phyloP scores from a whole-genome alignment of 2,113 vertebrate genomes.

The Oriolus oriolus region DNA sequence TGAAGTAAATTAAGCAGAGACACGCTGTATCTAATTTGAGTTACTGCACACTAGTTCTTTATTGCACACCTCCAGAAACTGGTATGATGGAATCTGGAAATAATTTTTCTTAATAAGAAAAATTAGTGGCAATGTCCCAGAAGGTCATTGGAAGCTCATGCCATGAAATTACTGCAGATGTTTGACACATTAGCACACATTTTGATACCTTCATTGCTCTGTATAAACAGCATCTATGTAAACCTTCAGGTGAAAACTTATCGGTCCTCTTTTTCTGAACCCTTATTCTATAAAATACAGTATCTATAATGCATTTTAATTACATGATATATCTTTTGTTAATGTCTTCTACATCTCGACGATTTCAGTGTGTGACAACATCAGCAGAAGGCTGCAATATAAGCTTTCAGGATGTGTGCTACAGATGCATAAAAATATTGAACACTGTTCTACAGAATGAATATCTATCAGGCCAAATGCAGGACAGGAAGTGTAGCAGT shows the following conservation, averaged over 20 bases:
- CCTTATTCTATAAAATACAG: background rate
- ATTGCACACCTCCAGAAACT: background rate
- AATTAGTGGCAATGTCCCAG: background rate
- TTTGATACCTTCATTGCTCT: background rate
- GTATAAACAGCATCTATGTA: background rate
- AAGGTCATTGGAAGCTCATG: background rate
- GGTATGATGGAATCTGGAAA: background rate
- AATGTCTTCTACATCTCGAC: background rate
- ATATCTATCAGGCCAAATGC: background rate
- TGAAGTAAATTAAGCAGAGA: conserved; percentile 57
- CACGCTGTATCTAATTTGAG: conserved; percentile 18
- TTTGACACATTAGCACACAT: background rate
- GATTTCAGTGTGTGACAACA: background rate
- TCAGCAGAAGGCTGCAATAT: background rate
- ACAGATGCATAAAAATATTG: background rate
- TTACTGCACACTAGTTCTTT: conserved; percentile 4
- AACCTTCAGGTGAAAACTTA: background rate
- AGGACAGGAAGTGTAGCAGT: background rate
- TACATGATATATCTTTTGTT: background rate
- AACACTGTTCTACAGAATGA: background rate
- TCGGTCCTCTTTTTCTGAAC: background rate
- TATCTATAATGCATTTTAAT: background rate
- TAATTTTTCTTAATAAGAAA: conserved; percentile 30
- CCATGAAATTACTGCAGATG: background rate
- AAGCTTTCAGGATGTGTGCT: background rate